phyloP scores from a whole-genome alignment of 1,140 invertebrate genomes.

The Caenorhabditis latens region DNA sequence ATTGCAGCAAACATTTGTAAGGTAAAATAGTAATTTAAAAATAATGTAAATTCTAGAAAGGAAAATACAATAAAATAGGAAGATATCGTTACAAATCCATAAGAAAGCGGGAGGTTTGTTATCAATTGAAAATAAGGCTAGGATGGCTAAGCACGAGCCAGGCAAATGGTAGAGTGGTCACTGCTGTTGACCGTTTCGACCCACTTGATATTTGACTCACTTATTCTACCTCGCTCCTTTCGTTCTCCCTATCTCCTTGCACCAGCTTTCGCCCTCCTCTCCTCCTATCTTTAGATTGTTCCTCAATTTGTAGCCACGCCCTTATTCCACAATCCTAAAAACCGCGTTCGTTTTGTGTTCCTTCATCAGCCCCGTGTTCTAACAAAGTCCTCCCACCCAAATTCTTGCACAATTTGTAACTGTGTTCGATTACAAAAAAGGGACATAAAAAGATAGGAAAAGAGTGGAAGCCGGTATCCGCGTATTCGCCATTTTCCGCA shows the following conservation, averaged over 20 bases:
- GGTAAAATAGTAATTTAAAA: background rate
- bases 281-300: slow-evolving; percentile 45
- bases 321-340: slow-evolving; percentile 27
- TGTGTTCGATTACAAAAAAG: background rate
- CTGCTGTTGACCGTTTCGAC: slow-evolving; percentile 59
- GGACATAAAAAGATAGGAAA: slow-evolving; percentile 4
- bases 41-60: background rate
- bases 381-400: slow-evolving; percentile 35
- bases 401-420: slow-evolving; percentile 53
- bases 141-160: slow-evolving; percentile 49
- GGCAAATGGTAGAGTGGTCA: slow-evolving; percentile 55
- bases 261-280: background rate
- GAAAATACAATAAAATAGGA: background rate
- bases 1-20: background rate
- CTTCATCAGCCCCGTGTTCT: background rate
- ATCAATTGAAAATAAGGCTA: slow-evolving; percentile 45
- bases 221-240: slow-evolving; percentile 47
- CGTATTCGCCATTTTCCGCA: slow-evolving; percentile 42
- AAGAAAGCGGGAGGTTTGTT: background rate
- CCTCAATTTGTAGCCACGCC: slow-evolving; percentile 22
- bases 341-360: slow-evolving; percentile 17
- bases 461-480: slow-evolving; percentile 36
- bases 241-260: slow-evolving; percentile 45
- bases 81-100: slow-evolving; percentile 19
- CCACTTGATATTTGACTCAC: slow-evolving; percentile 34